phyloP scores from a whole-genome alignment of 1,140 invertebrate genomes.

The Drosophila persimilis region DNA sequence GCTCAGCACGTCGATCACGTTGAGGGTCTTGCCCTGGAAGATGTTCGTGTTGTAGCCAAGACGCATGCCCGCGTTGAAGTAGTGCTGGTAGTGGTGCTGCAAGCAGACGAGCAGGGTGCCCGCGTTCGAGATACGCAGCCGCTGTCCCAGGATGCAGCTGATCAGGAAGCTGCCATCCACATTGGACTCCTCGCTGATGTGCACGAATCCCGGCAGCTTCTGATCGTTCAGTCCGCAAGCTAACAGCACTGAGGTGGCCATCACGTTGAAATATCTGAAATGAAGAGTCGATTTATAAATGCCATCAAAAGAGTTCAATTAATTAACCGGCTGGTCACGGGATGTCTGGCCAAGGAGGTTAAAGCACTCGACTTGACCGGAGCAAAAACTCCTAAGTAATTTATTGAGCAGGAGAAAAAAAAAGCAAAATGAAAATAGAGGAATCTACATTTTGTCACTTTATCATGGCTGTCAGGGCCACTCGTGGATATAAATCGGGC shows the following conservation, averaged over 20 bases:
- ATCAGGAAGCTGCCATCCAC: conserved; percentile 88
- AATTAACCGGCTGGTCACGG: conserved; percentile 69
- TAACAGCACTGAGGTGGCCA: conserved; percentile 85
- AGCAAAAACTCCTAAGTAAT: conserved; percentile 37
- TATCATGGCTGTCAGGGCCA: conserved; percentile 67
- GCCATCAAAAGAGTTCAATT: conserved; percentile 66
- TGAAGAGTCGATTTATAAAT: conserved; percentile 65
- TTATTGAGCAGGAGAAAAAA: conserved; percentile 45
- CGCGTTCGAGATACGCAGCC: conserved; percentile 84
- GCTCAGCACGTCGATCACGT: conserved; percentile 85
- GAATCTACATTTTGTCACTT: conserved; percentile 70
- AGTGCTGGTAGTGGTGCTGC: conserved; percentile 88
- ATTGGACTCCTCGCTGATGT: conserved; percentile 87
- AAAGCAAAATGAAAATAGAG: conserved; percentile 14
- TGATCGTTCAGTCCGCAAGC: conserved; percentile 86
- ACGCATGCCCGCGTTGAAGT: conserved; percentile 88
- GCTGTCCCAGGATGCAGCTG: conserved; percentile 85
- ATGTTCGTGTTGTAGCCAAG: conserved; percentile 88
- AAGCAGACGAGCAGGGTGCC: conserved; percentile 86
- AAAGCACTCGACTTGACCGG: conserved; percentile 43
- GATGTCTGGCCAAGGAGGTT: conserved; percentile 44
- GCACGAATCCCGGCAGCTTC: conserved; percentile 85
- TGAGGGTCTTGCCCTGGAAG: conserved; percentile 84
- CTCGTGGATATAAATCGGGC: conserved; percentile 53
- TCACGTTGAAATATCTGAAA: conserved; percentile 72